Conservation (phyloP, 2,888 invertebrate genomes). For the Sussaba pulchella region DNA sequence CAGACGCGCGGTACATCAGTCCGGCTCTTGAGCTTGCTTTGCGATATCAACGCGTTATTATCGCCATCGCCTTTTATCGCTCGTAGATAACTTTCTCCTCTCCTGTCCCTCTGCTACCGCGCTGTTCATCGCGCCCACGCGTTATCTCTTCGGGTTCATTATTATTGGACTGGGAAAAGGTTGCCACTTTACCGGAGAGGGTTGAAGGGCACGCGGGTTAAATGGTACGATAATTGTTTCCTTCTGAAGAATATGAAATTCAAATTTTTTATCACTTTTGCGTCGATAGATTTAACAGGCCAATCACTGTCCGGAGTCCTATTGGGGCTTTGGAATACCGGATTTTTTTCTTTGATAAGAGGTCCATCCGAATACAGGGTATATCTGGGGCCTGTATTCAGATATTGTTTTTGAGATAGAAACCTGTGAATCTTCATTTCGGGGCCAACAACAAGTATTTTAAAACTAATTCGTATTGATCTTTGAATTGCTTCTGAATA, state of each 20-base stretch:
- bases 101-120: slow-evolving; percentile 46
- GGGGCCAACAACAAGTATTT: no score
- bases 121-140: slow-evolving; percentile 43
- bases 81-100: slow-evolving; percentile 74
- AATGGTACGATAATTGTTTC: background rate
- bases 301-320: background rate
- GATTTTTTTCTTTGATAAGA: no score
- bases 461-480: no score
- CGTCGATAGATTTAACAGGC: background rate
- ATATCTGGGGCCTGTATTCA: no score
- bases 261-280: background rate
- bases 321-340: background rate
- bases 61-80: slow-evolving; percentile 81
- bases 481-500: no score
- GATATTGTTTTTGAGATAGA: no score
- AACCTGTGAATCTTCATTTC: no score
- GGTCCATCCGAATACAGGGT: no score
- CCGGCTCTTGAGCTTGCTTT: slow-evolving; percentile 70
- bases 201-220: background rate
- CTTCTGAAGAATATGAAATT: background rate
- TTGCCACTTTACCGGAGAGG: background rate
- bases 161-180: background rate
- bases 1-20: slow-evolving; percentile 85
- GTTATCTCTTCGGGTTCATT: slow-evolving; percentile 12
- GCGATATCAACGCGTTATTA: slow-evolving; percentile 76